A percentile compares a stretch with the other conserved stretches of the same genome.
Conservation (phyloP, 2,113 vertebrate species). For the Tragulus kanchil region DNA sequence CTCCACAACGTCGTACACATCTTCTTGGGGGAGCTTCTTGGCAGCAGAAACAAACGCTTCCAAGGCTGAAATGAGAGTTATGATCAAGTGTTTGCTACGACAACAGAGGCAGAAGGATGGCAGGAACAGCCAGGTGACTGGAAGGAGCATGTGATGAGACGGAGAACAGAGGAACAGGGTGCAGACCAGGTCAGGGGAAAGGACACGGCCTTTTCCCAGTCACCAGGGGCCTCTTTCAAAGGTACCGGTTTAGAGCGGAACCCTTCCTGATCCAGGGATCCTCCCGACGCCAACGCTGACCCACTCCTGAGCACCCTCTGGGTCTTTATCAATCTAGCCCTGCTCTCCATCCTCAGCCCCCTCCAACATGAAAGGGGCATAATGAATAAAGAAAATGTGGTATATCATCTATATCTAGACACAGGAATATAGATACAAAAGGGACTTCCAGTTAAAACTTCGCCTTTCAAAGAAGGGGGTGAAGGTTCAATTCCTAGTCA, state of each 20-base stretch:
- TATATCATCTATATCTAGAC: too few relatives aligned
- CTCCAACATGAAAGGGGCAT: background rate
- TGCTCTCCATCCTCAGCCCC: background rate
- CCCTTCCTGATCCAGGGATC: background rate
- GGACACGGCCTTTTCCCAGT: background rate
- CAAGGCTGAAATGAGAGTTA: slow-evolving; percentile 88
- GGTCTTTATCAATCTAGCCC: background rate
- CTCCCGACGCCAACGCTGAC: background rate
- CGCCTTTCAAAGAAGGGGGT: background rate
- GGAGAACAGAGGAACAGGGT: background rate
- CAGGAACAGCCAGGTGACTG: background rate
- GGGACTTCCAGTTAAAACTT: background rate
- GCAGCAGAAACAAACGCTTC: slow-evolving; percentile 91
- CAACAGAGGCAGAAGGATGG: background rate
- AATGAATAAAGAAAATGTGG: background rate
- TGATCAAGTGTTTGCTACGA: fast-evolving
- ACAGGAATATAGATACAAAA: background rate
- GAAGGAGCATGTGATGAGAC: fast-evolving
- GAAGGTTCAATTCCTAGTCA: background rate
- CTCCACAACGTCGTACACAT: slow-evolving; percentile 94
- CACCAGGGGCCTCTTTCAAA: background rate
- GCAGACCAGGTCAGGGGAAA: fast-evolving
- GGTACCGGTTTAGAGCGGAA: background rate
- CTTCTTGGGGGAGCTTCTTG: slow-evolving; percentile 89
- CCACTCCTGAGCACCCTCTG: background rate